Conservation (phyloP, 2,888 invertebrate species). For the Laothoe populi region DNA sequence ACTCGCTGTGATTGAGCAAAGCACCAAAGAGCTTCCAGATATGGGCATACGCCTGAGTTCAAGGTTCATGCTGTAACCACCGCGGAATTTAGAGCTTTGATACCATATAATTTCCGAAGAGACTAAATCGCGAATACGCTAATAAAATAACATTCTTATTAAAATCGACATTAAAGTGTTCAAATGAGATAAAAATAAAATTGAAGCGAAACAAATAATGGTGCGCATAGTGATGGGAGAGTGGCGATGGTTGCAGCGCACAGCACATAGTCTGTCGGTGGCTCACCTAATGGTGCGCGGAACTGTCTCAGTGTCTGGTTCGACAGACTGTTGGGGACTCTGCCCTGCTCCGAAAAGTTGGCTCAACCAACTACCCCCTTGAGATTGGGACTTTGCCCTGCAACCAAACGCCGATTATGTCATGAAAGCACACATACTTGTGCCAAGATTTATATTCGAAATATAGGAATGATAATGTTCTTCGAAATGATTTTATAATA, state of each 20-base stretch:
- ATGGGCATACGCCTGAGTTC: too few relatives aligned
- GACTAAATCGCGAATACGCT: too few relatives aligned
- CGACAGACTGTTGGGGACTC: conserved; percentile 63
- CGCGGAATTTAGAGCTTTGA: too few relatives aligned
- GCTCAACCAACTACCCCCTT: conserved; percentile 86
- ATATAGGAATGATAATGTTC: not conserved
- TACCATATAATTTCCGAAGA: too few relatives aligned
- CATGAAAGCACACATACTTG: conserved; percentile 37
- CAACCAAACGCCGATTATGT: conserved; percentile 69
- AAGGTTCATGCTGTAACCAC: too few relatives aligned
- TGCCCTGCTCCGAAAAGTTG: conserved; percentile 82
- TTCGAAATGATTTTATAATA: not conserved
- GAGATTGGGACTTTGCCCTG: conserved; percentile 77
- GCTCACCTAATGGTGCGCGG: conserved; percentile 82
- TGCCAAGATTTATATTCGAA: conserved; percentile 11
- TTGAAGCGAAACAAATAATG: conserved; percentile 1
- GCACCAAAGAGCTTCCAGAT: too few relatives aligned
- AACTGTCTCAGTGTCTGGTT: conserved; percentile 63
- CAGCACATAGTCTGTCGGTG: conserved; percentile 39
- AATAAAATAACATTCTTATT: too few relatives aligned
- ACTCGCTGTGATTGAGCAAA: too few relatives aligned
- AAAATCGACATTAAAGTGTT: too few relatives aligned
- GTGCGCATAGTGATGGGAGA: not conserved
- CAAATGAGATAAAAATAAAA: not conserved
- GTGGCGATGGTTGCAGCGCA: conserved; percentile 32